These are phyloP conservation scores for Dendrocopos noguchii DNA, from an alignment of 2,113 vertebrate genomes.

Conservation along the genomic window DNA sequence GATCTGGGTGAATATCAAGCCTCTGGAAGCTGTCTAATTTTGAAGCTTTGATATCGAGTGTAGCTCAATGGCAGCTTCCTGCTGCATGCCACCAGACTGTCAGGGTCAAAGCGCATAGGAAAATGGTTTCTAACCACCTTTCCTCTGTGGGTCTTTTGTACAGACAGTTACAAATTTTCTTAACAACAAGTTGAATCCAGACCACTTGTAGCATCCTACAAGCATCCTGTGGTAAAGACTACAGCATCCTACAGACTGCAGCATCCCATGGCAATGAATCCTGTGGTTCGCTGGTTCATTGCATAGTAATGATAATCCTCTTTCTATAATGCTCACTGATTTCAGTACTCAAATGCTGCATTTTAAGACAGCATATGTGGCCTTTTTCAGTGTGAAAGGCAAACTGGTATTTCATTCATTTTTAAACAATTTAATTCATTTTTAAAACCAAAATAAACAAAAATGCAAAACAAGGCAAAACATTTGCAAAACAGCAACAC, in stretches of 20 bases:
- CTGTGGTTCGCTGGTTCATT: background rate
- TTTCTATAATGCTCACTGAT: background rate
- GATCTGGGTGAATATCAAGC: background rate
- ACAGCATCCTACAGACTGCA: background rate
- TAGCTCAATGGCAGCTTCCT: background rate
- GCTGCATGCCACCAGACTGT: background rate
- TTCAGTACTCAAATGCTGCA: background rate
- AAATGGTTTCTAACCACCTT: background rate
- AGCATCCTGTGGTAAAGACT: background rate
- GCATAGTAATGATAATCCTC: background rate
- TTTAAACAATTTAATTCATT: background rate
- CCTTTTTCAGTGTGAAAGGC: background rate
- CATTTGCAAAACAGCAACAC: background rate
- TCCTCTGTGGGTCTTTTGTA: background rate
- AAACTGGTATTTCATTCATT: conserved; percentile 8
- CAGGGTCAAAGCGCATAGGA: accelerated
- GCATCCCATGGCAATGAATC: background rate
- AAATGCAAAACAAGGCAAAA: background rate
- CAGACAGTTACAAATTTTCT: background rate
- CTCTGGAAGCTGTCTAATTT: background rate
- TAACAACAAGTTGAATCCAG: background rate
- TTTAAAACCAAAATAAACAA: background rate
- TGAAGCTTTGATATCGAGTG: background rate
- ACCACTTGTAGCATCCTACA: background rate
- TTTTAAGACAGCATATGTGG: background rate